phyloP scores from a whole-genome alignment of 2,888 invertebrate genomes.

The Heteropelma amictum region DNA sequence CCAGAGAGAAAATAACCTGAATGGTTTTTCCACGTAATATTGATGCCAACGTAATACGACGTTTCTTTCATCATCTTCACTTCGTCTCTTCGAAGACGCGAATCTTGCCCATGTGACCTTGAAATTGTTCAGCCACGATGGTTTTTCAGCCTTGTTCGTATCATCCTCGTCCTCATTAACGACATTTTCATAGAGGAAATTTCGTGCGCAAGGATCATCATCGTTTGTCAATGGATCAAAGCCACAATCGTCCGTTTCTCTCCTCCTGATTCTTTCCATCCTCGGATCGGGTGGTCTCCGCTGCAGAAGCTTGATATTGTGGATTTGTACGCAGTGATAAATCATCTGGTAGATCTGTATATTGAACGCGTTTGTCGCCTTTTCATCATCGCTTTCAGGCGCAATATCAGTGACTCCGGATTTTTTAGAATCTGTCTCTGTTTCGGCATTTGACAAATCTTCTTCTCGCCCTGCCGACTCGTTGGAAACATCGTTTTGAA shows the following conservation, averaged over 20 bases:
- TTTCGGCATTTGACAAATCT: background rate
- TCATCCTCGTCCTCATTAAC: conserved; percentile 30
- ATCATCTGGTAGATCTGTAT: conserved; percentile 68
- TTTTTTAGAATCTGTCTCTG: background rate
- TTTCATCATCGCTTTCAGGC: background rate
- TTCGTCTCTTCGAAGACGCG: conserved; percentile 27
- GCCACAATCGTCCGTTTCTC: conserved; percentile 60
- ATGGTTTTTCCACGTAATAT: conserved; percentile 85
- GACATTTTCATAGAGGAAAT: conserved; percentile 4
- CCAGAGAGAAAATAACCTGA: conserved; percentile 84
- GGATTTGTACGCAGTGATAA: conserved; percentile 67
- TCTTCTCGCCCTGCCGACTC: background rate
- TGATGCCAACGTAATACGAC: conserved; percentile 80
- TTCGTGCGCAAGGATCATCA: conserved; percentile 26
- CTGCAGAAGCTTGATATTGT: conserved; percentile 66
- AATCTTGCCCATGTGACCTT: conserved; percentile 65
- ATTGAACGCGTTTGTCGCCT: conserved; percentile 38
- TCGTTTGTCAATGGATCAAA: conserved; percentile 54
- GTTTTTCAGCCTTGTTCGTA: conserved; percentile 59
- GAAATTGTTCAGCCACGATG: conserved; percentile 63
- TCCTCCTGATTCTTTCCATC: conserved; percentile 44
- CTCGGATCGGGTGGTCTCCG: conserved; percentile 51
- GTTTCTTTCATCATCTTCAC: conserved; percentile 1
- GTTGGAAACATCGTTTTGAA: background rate
- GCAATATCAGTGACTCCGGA: background rate